phyloP scores from a whole-genome alignment of 2,113 vertebrate genomes.

The Saccopteryx bilineata region DNA sequence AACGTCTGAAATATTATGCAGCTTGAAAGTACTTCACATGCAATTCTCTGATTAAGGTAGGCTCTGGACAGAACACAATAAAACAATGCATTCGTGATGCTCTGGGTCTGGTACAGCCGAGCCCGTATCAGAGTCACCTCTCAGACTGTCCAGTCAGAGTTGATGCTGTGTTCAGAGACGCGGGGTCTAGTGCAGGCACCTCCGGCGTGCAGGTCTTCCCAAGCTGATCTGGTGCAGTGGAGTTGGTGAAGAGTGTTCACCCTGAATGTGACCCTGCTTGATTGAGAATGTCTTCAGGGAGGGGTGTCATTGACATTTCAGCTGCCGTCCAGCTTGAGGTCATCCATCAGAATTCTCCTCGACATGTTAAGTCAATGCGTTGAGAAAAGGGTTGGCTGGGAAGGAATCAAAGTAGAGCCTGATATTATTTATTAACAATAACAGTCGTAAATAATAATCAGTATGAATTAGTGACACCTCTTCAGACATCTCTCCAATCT shows the following conservation, averaged over 20 bases:
- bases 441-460: background rate
- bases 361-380: no score
- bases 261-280: background rate
- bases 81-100: rapidly evolving
- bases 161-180: background rate
- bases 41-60: background rate
- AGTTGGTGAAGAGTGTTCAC: background rate
- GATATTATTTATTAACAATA: background rate
- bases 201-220: background rate
- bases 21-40: background rate
- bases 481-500: background rate
- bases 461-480: background rate
- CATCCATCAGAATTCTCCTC: background rate
- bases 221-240: rapidly evolving
- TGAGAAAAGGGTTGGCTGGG: background rate
- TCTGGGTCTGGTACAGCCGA: background rate
- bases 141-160: background rate
- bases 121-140: background rate
- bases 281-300: background rate
- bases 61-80: background rate
- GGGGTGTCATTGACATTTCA: background rate
- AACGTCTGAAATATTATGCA: background rate
- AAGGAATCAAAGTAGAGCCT: background rate
- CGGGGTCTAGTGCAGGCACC: background rate
- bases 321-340: background rate